These are phyloP conservation scores for Rhamnusium bicolor DNA, from an alignment of 2,888 invertebrate genomes.

Conservation along the genomic window DNA sequence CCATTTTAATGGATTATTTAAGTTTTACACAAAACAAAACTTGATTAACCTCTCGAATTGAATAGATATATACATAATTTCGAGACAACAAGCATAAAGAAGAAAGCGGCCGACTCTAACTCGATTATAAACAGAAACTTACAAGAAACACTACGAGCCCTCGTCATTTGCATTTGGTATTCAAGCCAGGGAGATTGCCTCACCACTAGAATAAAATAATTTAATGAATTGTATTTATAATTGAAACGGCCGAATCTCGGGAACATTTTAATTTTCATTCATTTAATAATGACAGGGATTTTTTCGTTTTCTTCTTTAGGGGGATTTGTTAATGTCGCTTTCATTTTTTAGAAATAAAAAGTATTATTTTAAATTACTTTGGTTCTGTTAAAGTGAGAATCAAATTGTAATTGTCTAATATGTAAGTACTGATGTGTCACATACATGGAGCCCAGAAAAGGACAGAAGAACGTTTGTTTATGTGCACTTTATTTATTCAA, in stretches of 20 bases:
- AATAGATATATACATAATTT: constrained; percentile 59
- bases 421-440: too few species aligned
- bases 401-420: too few species aligned
- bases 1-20: constrained; percentile 35
- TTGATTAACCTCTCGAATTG: constrained; percentile 57
- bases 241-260: constrained; percentile 1
- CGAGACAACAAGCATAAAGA: constrained; percentile 42
- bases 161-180: constrained; percentile 61
- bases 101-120: constrained; percentile 41
- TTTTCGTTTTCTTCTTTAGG: background rate
- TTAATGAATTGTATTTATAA: constrained; percentile 31
- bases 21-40: constrained; percentile 54
- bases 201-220: constrained; percentile 36
- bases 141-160: constrained; percentile 58
- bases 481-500: too few species aligned
- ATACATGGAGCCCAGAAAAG: too few species aligned
- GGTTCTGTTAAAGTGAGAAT: too few species aligned
- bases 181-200: constrained; percentile 56
- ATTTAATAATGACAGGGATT: background rate
- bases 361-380: too few species aligned
- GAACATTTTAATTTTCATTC: background rate
- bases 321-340: too few species aligned
- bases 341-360: too few species aligned
- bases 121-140: constrained; percentile 61
- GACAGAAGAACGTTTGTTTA: too few species aligned